A percentile compares a stretch with the other conserved stretches of the same genome.
phyloP scores from a whole-genome alignment of 2,113 vertebrate genomes.

The Corythornis vintsioides region DNA sequence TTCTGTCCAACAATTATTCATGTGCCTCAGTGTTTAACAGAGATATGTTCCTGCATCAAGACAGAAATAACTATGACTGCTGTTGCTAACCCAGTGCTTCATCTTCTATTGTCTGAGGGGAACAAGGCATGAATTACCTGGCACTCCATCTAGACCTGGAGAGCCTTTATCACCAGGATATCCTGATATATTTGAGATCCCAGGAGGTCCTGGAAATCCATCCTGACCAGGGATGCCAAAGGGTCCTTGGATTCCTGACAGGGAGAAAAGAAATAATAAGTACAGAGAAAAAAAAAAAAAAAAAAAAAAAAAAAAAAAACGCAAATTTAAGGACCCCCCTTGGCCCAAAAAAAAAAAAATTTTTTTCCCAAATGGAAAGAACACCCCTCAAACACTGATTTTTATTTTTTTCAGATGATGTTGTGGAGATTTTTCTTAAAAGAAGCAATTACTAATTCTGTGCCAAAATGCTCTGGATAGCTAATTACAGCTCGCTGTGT shows the following conservation, averaged over 20 bases:
- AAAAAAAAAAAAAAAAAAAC: constrained; percentile 4
- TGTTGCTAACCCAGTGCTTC: neutral
- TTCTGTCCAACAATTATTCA: neutral
- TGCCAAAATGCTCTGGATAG: neutral
- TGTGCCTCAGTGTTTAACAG: neutral
- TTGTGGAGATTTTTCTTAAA: neutral
- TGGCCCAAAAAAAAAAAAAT: neutral
- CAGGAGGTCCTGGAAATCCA: constrained; percentile 80
- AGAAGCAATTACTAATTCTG: neutral
- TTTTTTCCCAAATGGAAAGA: too few species aligned
- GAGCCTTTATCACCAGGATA: constrained; percentile 81
- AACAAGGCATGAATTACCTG: constrained; percentile 76
- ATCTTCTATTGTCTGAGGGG: neutral
- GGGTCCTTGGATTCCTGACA: constrained; percentile 81
- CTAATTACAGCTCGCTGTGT: neutral
- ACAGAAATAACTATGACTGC: neutral
- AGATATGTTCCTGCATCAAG: neutral
- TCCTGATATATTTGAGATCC: constrained; percentile 80
- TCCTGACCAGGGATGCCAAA: constrained; percentile 79
- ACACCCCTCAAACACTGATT: neutral
- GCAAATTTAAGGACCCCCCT: too few species aligned
- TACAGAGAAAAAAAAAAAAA: neutral
- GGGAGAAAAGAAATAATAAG: neutral
- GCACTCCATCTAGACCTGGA: constrained; percentile 79
- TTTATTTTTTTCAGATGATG: neutral